Percentiles rank a stretch among this genome's conserved stretches.
Conservation (phyloP, 2,888 invertebrate genomes). For the Stenotaenia linearis region DNA sequence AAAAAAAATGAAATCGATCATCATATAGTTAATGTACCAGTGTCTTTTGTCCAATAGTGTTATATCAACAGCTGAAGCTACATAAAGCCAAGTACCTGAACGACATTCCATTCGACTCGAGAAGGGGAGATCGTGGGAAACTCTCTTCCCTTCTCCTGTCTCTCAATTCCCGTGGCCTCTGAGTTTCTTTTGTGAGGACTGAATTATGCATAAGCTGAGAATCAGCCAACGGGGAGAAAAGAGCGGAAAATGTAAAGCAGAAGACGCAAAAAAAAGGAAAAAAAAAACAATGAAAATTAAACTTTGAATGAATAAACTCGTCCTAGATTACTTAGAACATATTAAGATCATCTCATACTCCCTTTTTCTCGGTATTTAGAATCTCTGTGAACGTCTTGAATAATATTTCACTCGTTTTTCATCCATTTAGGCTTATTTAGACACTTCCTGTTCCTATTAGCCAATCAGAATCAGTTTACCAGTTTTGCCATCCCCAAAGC, state of each 20-base stretch:
- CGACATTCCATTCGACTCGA: constrained; percentile 10
- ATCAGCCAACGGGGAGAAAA: not conserved
- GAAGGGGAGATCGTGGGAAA: constrained; percentile 26
- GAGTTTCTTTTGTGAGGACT: not conserved
- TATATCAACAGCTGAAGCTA: constrained; percentile 12
- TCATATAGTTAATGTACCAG: not conserved
- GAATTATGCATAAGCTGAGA: constrained; percentile 26
- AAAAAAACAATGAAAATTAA: not conserved
- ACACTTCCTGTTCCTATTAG: constrained; percentile 19
- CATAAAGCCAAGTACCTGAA: constrained; percentile 20
- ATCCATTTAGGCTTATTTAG: not conserved
- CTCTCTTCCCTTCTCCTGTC: not conserved
- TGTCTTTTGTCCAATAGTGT: not conserved
- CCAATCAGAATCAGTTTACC: constrained; percentile 10
- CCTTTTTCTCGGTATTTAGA: not conserved
- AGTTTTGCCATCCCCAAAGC: not conserved
- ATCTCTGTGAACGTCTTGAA: not conserved
- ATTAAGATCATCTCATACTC: not conserved
- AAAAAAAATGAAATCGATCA: not conserved
- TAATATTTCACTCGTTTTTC: not conserved
- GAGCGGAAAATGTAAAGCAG: not conserved
- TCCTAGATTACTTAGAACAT: not conserved
- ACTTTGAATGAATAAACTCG: not conserved
- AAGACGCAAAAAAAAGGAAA: not conserved
- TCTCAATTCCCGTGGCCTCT: constrained; percentile 24